Evolutionary conservation across 2,113 vertebrate genomes (phyloP).

Genomic region (Axis porcinus): DNA sequence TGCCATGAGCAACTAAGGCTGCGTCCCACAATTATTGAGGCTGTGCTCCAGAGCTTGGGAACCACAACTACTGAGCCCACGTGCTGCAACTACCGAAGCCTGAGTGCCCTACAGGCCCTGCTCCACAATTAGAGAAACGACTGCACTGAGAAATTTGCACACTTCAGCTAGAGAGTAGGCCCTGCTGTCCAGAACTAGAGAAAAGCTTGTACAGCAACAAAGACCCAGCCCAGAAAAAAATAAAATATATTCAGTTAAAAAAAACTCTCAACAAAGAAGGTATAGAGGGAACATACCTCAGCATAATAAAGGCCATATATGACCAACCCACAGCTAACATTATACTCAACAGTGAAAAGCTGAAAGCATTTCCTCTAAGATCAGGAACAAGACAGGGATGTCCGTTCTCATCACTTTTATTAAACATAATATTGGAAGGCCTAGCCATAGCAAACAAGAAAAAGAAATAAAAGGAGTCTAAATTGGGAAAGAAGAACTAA

Average conservation of each 20-base stretch:
- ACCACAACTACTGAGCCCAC: not conserved
- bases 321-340: not conserved
- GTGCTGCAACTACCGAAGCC: not conserved
- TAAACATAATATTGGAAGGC: not conserved
- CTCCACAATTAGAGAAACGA: not conserved
- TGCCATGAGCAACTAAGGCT: not conserved
- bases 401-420: not conserved
- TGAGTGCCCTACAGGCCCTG: not conserved
- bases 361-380: not conserved
- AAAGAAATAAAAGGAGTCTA: not conserved
- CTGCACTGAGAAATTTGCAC: not conserved
- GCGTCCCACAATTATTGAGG: not conserved
- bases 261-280: not conserved
- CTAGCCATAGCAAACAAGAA: not conserved
- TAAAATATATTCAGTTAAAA: not conserved
- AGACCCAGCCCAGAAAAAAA: not conserved
- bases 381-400: not conserved
- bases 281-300: not conserved
- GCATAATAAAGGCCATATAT: not conserved
- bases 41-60: not conserved
- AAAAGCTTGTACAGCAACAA: not conserved
- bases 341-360: not conserved
- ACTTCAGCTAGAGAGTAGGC: not conserved
- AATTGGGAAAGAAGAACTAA: not conserved
- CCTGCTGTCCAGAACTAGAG: not conserved